Base-by-base conservation (phyloP, 2,113 vertebrate species). In the Monopterus albus region DNA sequence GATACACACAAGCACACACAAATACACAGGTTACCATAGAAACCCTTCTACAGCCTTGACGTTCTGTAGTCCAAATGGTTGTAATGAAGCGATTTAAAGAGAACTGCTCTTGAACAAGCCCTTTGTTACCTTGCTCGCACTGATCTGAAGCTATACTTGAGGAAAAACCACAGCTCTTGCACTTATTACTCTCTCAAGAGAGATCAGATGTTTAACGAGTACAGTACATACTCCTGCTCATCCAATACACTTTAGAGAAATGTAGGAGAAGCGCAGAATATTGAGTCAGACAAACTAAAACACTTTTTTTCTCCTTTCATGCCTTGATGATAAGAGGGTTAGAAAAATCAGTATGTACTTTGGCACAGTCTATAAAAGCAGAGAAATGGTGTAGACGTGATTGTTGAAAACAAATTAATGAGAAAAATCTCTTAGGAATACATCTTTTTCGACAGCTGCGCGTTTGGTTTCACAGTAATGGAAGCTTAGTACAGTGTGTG, bases 1-100 rank as follows among this genome's bases (percentile, higher is more conserved):
- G 47, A 35, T 50, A 67, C 43, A 60, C 31, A 78, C 42, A 80
- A 55, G 23, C 21, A 46, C 39, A 63, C 20, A 75, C 1, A 78
- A 18, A 72, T 20, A 72, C 35, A 67, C 51, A 47, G 1, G 81
- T 81, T 81, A 87, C 72, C 77, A 77, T 75, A 42, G 77, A 78
- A 82, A 82, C 57, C 60, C 15, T 21, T 59, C 45, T 4, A 36
- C 26, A 66, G 29, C 58, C 62, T 62, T 46, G 9, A 77, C 66
- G 59, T 40, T 50, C 14, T 61, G 21, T 39, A 49, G 63, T 64
- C 60, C 59, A 57, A 81, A 72, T 45, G 46, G 49, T 25, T 55
- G 46, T 53, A 72, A 86, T 75, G 29, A 66, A 68, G 58, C 25
- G 8, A 62, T 58, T 52, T 38, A 33, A 56, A 78, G 40, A 67